Evolutionary conservation across 2,888 invertebrate genomes (phyloP).

Genomic region (Xanthorhoe spadicearia): DNA sequence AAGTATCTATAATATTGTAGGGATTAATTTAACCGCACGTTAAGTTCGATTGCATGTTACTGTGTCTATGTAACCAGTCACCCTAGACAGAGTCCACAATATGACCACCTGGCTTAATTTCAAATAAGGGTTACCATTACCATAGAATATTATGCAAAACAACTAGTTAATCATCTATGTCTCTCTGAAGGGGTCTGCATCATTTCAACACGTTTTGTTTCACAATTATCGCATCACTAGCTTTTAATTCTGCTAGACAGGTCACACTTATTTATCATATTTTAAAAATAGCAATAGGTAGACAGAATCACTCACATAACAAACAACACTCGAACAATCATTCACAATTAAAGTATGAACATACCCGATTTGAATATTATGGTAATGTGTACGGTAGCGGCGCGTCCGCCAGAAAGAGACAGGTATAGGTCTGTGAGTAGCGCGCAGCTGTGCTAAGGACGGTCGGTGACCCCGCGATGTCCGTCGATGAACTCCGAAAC

Average conservation of each 20-base stretch:
- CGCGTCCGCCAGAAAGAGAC: constrained; percentile 71
- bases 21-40: neutral
- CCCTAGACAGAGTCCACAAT: constrained; percentile 18
- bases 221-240: neutral
- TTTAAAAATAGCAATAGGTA: constrained; percentile 12
- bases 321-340: constrained; percentile 28
- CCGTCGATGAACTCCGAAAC: constrained; percentile 83
- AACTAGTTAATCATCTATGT: constrained; percentile 9
- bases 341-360: constrained; percentile 42
- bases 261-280: constrained; percentile 9
- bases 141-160: constrained; percentile 1
- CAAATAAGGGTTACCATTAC: constrained; percentile 21
- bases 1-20: neutral
- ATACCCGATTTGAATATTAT: constrained; percentile 55
- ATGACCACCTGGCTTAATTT: constrained; percentile 24
- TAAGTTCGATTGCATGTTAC: constrained; percentile 1
- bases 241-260: neutral
- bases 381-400: constrained; percentile 46
- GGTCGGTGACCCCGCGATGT: constrained; percentile 81
- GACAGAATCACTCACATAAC: constrained; percentile 5
- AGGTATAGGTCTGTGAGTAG: constrained; percentile 63
- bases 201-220: neutral
- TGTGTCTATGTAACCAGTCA: constrained; percentile 1
- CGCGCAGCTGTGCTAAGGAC: constrained; percentile 81
- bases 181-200: constrained; percentile 3